Percentiles rank a stretch among this genome's conserved stretches.
These are phyloP conservation scores for Brachypalpus laphriformis DNA, from an alignment of 2,888 invertebrate species.

Conservation along the genomic window DNA sequence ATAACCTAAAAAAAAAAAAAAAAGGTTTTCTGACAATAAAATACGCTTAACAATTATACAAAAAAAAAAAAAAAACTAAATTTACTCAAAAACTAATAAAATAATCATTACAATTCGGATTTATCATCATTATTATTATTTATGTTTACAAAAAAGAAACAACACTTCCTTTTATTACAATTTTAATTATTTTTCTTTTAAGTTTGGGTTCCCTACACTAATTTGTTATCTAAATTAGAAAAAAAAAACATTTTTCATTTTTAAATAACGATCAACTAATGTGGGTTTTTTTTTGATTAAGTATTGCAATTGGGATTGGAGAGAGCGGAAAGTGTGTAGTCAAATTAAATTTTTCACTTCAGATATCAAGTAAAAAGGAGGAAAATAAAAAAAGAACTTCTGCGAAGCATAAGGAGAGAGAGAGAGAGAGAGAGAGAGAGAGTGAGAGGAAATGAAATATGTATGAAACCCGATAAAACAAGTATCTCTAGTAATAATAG, in stretches of 20 bases:
- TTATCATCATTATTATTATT: constrained; percentile 47
- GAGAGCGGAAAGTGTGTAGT: neutral
- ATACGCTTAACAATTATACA: constrained; percentile 41
- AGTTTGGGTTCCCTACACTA: constrained; percentile 56
- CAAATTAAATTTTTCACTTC: neutral
- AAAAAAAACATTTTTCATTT: constrained; percentile 16
- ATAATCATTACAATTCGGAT: constrained; percentile 48
- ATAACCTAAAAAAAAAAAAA: constrained; percentile 22
- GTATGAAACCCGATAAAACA: constrained; percentile 57
- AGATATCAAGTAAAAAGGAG: neutral
- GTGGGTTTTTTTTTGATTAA: neutral
- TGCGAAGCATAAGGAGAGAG: neutral
- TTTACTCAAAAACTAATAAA: constrained; percentile 5
- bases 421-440: neutral
- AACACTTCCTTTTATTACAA: constrained; percentile 52
- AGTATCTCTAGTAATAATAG: constrained; percentile 59
- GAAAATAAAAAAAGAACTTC: neutral
- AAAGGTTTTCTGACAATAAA: constrained; percentile 26
- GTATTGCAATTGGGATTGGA: constrained; percentile 17
- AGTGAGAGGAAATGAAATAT: neutral
- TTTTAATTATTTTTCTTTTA: constrained; percentile 50
- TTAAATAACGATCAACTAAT: constrained; percentile 14
- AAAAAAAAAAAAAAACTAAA: constrained; percentile 20
- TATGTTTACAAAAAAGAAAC: constrained; percentile 54
- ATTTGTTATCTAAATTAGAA: constrained; percentile 39